phyloP scores from a whole-genome alignment of 2,888 invertebrate genomes.

The Cacoxenus indagator region DNA sequence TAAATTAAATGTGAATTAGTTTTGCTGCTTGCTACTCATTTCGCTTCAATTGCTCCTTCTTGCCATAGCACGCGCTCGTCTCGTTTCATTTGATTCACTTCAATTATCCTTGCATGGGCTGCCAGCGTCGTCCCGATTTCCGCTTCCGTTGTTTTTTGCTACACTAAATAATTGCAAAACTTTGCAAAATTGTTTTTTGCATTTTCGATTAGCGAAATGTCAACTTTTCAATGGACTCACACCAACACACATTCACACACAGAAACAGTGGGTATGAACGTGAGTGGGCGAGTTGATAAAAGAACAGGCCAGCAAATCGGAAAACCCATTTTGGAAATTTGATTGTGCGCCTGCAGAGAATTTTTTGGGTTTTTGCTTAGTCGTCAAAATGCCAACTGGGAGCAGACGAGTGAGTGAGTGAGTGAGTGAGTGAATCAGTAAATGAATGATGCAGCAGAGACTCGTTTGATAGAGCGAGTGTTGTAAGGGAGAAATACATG shows the following conservation, averaged over 20 bases:
- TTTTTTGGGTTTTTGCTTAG: constrained; percentile 11
- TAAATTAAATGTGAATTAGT: constrained; percentile 52
- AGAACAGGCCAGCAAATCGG: constrained; percentile 15
- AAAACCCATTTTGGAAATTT: constrained; percentile 57
- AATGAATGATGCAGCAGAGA: background rate
- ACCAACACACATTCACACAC: background rate
- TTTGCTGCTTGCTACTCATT: constrained; percentile 17
- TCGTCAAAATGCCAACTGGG: constrained; percentile 48
- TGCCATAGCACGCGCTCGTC: background rate
- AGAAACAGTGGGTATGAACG: background rate
- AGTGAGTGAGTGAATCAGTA: no score
- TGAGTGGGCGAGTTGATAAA: background rate
- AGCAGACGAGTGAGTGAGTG: constrained; percentile 29
- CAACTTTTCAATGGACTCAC: constrained; percentile 39
- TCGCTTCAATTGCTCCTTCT: background rate
- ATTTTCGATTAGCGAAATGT: constrained; percentile 63
- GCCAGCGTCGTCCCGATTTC: background rate
- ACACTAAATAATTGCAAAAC: constrained; percentile 55
- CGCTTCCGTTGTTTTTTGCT: constrained; percentile 19
- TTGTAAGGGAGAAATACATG: background rate
- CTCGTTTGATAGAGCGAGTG: background rate
- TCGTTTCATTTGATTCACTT: background rate
- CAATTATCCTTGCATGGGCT: background rate
- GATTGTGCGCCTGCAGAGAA: constrained; percentile 36
- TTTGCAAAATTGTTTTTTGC: constrained; percentile 58